Conservation (phyloP, 2,113 vertebrate genomes). For the Tyrannus savana region DNA sequence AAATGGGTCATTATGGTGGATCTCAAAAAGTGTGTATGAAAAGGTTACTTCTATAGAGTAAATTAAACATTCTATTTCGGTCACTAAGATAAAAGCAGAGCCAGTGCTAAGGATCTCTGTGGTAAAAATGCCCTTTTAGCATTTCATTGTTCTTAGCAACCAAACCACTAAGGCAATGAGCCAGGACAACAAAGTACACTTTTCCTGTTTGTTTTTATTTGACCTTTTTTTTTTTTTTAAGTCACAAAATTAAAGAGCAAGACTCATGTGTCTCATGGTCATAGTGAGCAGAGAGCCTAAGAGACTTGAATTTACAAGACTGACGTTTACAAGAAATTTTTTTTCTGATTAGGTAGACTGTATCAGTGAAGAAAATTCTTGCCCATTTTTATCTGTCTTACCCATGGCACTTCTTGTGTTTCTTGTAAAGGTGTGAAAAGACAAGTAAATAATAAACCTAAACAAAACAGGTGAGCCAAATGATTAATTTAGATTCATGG, state of each 20-base stretch:
- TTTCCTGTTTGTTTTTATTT: constrained; percentile 3
- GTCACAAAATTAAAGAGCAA: not conserved
- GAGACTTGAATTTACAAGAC: not conserved
- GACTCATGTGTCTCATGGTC: not conserved
- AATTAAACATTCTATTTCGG: not conserved
- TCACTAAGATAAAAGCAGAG: not conserved
- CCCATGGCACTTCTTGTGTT: not conserved
- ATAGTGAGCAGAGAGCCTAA: not conserved
- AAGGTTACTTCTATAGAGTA: not conserved
- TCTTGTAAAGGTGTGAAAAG: not conserved
- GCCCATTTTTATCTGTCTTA: not conserved
- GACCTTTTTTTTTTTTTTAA: not conserved
- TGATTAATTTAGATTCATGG: not conserved
- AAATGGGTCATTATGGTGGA: not conserved
- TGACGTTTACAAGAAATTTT: not conserved
- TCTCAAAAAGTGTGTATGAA: not conserved
- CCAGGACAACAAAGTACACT: not conserved
- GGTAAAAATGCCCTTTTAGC: not conserved
- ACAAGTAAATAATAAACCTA: not conserved
- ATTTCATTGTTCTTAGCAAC: constrained; percentile 34
- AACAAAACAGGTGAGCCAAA: not conserved
- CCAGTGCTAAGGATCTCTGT: not conserved
- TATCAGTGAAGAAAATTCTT: not conserved
- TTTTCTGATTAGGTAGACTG: not conserved
- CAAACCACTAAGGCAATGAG: not conserved